phyloP scores from a whole-genome alignment of 2,888 invertebrate species.

The Drosophila conformis region DNA sequence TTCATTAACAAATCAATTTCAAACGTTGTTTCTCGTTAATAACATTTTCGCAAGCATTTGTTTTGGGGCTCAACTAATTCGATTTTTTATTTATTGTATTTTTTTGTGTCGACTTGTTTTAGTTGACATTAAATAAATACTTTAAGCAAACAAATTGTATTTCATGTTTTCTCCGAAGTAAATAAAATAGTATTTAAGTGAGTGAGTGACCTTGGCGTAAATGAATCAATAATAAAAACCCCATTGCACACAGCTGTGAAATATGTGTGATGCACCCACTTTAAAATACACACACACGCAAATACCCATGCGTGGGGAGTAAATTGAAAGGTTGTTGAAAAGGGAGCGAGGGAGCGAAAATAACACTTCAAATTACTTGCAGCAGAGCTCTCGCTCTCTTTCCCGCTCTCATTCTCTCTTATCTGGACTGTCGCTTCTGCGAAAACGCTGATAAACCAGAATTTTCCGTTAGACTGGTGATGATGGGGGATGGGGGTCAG shows the following conservation, averaged over 20 bases:
- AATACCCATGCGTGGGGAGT: constrained; percentile 3
- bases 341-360: background rate
- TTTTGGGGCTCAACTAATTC: no score
- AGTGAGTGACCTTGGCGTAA: constrained; percentile 21
- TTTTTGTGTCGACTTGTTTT: no score
- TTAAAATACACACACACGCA: background rate
- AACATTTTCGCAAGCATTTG: no score
- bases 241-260: background rate
- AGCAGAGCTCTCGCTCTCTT: background rate
- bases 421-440: background rate
- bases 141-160: no score
- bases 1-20: no score
- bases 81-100: no score
- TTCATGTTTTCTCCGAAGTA: background rate
- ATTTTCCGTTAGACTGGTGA: constrained; percentile 6
- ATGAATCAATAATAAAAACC: constrained; percentile 21
- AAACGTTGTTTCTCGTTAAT: no score
- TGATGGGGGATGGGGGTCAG: constrained; percentile 3
- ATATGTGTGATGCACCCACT: background rate
- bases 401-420: constrained; percentile 4
- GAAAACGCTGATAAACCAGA: constrained; percentile 47
- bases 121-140: no score
- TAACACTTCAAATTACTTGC: constrained; percentile 18
- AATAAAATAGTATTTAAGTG: background rate
- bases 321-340: constrained; percentile 6